phyloP scores from a whole-genome alignment of 1,140 invertebrate genomes.

The Brachionus angularis region DNA sequence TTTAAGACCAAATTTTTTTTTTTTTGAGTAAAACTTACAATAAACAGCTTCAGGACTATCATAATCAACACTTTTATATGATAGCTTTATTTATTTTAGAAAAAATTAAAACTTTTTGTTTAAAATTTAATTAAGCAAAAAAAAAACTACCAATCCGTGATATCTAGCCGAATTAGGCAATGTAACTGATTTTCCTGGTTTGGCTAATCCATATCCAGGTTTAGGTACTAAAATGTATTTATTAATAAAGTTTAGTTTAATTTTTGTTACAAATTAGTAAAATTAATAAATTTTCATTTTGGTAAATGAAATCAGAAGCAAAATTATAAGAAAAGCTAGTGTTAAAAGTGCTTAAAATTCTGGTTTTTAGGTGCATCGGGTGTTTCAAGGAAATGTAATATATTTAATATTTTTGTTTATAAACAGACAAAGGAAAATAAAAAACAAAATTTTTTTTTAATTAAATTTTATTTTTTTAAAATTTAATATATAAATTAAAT shows the following conservation, averaged over 20 bases:
- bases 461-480: no score
- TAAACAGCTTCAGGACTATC: neutral
- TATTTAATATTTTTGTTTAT: no score
- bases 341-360: no score
- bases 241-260: neutral
- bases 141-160: constrained; percentile 49
- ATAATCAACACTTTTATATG: neutral
- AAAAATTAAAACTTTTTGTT: neutral
- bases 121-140: constrained; percentile 47
- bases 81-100: neutral
- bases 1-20: neutral
- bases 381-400: no score
- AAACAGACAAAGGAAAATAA: no score
- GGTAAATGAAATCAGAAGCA: no score
- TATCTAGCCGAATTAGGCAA: constrained; percentile 19
- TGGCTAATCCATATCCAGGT: constrained; percentile 44
- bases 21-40: neutral
- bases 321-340: no score
- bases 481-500: no score
- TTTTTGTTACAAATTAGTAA: no score
- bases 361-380: no score
- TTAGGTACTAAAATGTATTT: constrained; percentile 48
- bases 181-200: neutral
- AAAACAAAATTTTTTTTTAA: no score
- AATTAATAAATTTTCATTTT: no score